Base-by-base conservation (phyloP, 2,888 invertebrate species). In the Drosophila kanekoi region DNA sequence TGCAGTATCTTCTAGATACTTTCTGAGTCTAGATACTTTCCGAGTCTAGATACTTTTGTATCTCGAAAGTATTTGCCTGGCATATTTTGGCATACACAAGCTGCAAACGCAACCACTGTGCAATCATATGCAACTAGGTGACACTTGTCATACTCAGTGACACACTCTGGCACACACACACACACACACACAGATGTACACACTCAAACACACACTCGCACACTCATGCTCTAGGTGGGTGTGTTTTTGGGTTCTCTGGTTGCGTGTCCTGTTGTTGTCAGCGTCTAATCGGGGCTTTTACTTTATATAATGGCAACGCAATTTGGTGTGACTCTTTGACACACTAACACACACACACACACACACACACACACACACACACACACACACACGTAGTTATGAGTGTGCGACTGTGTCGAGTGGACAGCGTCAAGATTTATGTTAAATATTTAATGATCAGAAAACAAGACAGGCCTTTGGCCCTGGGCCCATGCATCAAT, bases 231-330 rank as follows among this genome's bases (percentile, higher is more conserved):
- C 44, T 43, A 53, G 62, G 58, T 78, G 72, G 84, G 85, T 68
- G 81, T 87, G 84, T 69, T 53, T 65, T 64, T 53, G 37, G 51
- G 59, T 69, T 79, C 59, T 79, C 68, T 13, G 23, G 43, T 60
- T 59, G 65, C 73, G 72, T 77, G 62, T 63, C 72, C 56, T 28
- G 58, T 67, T 63, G 66, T 63, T 75, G 71, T 70, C 70, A 61
- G 70, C 77, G 71, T 79, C 69, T 73, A 82, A 85, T 82, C 88
- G 83, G 45, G 60, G 74, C 88, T 77, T 80, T 82, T 77, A 85
- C 70, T 68, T 59, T 64, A 43, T 77, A 60, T 82, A 87, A 87
- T 82, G 80, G 83, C 71, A 56, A 51, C 67, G 77, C 83, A 79
- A 85, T 87, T 82, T 83, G 64, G 41, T 64, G 61, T 57, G 71